Base-by-base conservation (phyloP, 2,113 vertebrate species). In the Lutjanus erythropterus region DNA sequence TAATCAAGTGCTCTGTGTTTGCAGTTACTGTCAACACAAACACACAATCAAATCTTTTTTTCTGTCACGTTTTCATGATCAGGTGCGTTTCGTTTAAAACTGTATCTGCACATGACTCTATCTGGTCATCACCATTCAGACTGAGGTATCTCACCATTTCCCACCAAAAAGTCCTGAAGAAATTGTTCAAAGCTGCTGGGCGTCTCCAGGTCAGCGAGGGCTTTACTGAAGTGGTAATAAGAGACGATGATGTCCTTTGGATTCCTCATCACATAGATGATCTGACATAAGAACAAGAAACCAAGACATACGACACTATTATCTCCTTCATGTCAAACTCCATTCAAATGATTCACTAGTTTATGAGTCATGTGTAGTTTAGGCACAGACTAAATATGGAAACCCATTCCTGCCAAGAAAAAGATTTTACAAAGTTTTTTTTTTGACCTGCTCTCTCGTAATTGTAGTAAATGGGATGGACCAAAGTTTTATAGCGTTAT, bases 171-270 rank as follows among this genome's bases (percentile, higher is more conserved):
- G 4, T 85, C 53, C 50, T 95, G 89, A 50, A 96, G 59, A 33
- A 94, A 94, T 4, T 81, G 10, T 0, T 91, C 86, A 35, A 94
- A 94, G 68, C 75, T 93, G 41, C 75, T 44, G 0, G 85, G 44
- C 1, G 55, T 85, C 73, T 94, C 78, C 31, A 94, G 0, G 3
- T 5, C 1, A 0, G 0, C 0, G 0, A 31, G 33, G 29, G 2
- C 19, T 2, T 55, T 49, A 46, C 78, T 85, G 88, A 95, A 96
- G 91, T 95, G 90, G 47, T 89, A 95, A 67, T 87, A 94, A 1
- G 95, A 96, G 37, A 92, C 88, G 8, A 84, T 18, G 23, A 91
- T 88, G 84, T 96, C 95, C 78, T 96, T 96, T 64, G 93, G 95
- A 75, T 96, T 96, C 80, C 96, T 90, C 82, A 85, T 72, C 60